Percentiles rank a stretch among this genome's conserved stretches.
These are phyloP conservation scores for Loris lydekkerianus DNA, from an alignment of 2,797 vertebrate species.

Conservation along the genomic window DNA sequence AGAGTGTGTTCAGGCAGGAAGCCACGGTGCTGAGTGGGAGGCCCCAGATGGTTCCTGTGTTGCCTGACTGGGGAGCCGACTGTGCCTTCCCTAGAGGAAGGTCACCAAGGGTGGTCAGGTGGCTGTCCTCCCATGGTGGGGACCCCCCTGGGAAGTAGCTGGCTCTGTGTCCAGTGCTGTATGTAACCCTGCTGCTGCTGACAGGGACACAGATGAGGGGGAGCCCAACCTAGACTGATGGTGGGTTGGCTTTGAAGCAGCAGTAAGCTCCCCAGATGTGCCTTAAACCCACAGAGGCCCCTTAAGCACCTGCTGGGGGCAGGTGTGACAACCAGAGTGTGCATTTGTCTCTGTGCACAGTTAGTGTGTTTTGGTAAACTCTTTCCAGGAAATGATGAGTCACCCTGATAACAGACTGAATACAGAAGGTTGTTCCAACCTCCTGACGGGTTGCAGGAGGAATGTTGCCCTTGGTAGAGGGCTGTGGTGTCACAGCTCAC, in stretches of 20 bases:
- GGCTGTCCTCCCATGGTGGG: background rate
- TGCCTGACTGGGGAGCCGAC: fast-evolving
- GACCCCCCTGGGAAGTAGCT: background rate
- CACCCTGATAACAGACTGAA: background rate
- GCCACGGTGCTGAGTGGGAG: background rate
- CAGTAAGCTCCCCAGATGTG: fast-evolving
- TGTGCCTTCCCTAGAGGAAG: background rate
- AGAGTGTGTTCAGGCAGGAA: background rate
- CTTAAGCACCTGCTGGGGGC: too few relatives aligned
- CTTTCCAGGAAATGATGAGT: background rate
- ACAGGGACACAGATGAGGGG: background rate
- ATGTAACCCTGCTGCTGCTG: background rate
- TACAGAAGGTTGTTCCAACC: background rate
- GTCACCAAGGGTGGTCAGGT: fast-evolving
- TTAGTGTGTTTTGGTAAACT: fast-evolving
- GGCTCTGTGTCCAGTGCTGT: fast-evolving
- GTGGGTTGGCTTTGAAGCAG: background rate
- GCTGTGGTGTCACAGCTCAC: too few relatives aligned
- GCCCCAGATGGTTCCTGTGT: fast-evolving
- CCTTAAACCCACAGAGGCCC: background rate
- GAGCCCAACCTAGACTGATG: fast-evolving
- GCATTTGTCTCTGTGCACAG: fast-evolving
- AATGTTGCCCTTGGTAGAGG: background rate
- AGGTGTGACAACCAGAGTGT: background rate
- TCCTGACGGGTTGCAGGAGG: background rate